Conservation (phyloP, 2,797 vertebrate species). For the Salarias fasciatus region DNA sequence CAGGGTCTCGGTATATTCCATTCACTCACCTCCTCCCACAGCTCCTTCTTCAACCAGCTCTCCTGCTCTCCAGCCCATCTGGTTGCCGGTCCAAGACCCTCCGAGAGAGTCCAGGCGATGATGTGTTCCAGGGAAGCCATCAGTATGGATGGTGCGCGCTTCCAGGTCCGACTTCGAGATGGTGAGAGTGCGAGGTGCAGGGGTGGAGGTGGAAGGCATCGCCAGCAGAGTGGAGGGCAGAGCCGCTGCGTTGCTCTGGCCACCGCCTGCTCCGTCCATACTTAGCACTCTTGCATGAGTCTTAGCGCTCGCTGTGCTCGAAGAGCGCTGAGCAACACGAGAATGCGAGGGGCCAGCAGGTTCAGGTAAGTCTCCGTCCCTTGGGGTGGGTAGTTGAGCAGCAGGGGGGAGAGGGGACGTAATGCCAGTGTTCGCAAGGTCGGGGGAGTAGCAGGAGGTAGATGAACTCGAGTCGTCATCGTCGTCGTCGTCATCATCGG, state of each 20-base stretch:
- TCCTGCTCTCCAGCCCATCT: conserved; percentile 88
- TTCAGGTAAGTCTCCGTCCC: conserved; percentile 74
- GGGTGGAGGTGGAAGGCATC: conserved; percentile 78
- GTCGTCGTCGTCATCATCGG: conserved; percentile 82
- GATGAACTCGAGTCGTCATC: conserved; percentile 88
- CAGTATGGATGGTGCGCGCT: conserved; percentile 74
- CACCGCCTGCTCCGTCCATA: conserved; percentile 88
- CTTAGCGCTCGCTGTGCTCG: conserved; percentile 92
- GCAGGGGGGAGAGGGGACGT: conserved; percentile 71
- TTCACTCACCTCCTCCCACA: conserved; percentile 87
- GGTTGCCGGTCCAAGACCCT: conserved; percentile 87
- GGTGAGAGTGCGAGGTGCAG: conserved; percentile 80
- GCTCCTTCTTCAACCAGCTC: conserved; percentile 89
- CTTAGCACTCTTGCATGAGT: conserved; percentile 91
- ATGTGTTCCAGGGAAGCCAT: conserved; percentile 76
- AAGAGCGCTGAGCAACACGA: conserved; percentile 87
- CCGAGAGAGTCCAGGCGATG: conserved; percentile 83
- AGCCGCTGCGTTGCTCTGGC: conserved; percentile 70
- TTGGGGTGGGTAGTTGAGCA: conserved; percentile 71
- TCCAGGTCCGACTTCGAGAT: conserved; percentile 88
- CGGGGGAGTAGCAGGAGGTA: conserved; percentile 91
- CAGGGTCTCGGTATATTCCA: not conserved
- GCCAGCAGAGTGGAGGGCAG: conserved; percentile 71
- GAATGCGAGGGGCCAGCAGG: conserved; percentile 78
- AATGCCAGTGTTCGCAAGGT: conserved; percentile 79